Conservation (phyloP, 1,140 invertebrate genomes). For the Drosophila suzukii region DNA sequence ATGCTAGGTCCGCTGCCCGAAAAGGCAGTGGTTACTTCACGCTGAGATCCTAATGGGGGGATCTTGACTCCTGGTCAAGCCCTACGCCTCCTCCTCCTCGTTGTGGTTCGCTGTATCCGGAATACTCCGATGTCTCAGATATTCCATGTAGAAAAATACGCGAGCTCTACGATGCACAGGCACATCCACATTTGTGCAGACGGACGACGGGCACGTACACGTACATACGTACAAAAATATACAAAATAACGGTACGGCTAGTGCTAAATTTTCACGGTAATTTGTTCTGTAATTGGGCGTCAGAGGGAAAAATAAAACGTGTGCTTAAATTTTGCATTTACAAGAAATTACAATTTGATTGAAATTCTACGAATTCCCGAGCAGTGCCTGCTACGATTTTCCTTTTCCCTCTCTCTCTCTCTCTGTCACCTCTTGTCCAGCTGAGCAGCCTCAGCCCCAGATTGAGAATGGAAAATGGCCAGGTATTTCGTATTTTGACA, state of each 20-base stretch:
- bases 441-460: slow-evolving; percentile 16
- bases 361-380: slow-evolving; percentile 51
- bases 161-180: slow-evolving; percentile 61
- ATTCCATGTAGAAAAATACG: slow-evolving; percentile 64
- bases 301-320: slow-evolving; percentile 61
- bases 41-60: not conserved
- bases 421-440: slow-evolving; percentile 13
- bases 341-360: slow-evolving; percentile 57
- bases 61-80: slow-evolving; percentile 6
- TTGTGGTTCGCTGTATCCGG: slow-evolving; percentile 13
- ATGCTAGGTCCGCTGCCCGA: not conserved
- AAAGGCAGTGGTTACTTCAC: not conserved
- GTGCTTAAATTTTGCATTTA: slow-evolving; percentile 73
- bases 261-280: slow-evolving; percentile 80
- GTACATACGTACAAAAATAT: slow-evolving; percentile 72
- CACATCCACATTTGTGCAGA: slow-evolving; percentile 62
- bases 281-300: slow-evolving; percentile 75
- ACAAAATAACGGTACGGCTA: slow-evolving; percentile 66
- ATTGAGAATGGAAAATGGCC: not conserved
- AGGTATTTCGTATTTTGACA: slow-evolving; percentile 5
- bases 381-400: slow-evolving; percentile 61
- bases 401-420: not conserved
- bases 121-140: slow-evolving; percentile 42
- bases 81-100: slow-evolving; percentile 1
- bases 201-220: slow-evolving; percentile 61